Base-by-base conservation (phyloP, 2,797 vertebrate species). In the Pangasius mekongensis region DNA sequence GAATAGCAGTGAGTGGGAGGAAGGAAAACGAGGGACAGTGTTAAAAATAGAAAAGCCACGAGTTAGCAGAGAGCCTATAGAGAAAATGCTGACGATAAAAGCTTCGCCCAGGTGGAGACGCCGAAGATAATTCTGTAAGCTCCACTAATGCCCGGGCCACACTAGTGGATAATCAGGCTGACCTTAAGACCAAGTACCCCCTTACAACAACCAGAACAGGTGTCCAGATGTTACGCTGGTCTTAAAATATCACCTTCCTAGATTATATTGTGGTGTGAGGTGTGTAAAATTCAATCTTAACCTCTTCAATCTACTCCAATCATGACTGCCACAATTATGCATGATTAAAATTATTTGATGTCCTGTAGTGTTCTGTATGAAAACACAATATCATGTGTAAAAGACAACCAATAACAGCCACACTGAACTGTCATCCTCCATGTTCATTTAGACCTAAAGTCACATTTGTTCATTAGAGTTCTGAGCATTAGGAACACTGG, bases 41-140 rank as follows among this genome's bases (percentile, higher is more conserved):
- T 87, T 88, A 91, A 90, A 91, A 91, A 90, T 90, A 92, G 91
- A 87, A 89, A 47, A 77, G 81, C 80, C 60, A 84, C 52, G 62
- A 74, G 66, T 84, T 84, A 86, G 62, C 22, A 87, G 84, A 81
- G 49, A 87, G 91, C 69, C 76, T 85, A 84, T 87, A 84, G 66
- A 87, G 52, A 82, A 87, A 89, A 86, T 73, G 56, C 87, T 90
- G 88, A 89, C 85, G 80, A 62, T 88, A 76, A 80, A 86, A 83
- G 86, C 86, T 84, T 80, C 78, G 49, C 86, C 86, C 74, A 71
- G 73, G 85, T 84, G 87, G 20, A 90, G 84, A 69, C 54, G 58
- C 86, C 58, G 73, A 78, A 56, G 54, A 71, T 78, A 64, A 87
- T 78, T 78, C 27, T 77, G 67, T 86, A 62, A 84, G 58, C 88